These are phyloP conservation scores for Pterostichus niger DNA, from an alignment of 2,888 invertebrate genomes.

Conservation along the genomic window DNA sequence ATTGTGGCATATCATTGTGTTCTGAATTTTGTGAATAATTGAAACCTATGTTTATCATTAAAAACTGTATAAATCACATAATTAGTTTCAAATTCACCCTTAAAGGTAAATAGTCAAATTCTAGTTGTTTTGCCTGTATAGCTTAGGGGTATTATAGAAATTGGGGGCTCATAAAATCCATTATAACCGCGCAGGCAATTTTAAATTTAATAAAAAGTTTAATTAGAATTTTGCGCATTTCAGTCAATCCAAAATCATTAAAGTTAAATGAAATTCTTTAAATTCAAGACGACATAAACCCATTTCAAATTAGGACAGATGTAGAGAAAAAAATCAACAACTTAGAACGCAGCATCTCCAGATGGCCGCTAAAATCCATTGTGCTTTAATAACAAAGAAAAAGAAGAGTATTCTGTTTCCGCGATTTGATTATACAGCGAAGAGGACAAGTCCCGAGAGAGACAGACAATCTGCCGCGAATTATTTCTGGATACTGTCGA, in stretches of 20 bases:
- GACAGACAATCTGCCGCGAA: constrained; percentile 45
- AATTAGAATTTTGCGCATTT: not conserved
- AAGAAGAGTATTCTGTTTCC: constrained; percentile 47
- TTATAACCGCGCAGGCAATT: no score
- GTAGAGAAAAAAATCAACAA: constrained; percentile 39
- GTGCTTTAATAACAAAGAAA: constrained; percentile 55
- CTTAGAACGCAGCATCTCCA: constrained; percentile 18
- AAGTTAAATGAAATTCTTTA: constrained; percentile 35
- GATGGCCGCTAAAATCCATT: constrained; percentile 35
- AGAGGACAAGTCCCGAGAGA: constrained; percentile 29
- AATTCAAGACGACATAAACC: constrained; percentile 22
- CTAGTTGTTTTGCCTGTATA: no score
- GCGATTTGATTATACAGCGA: constrained; percentile 51
- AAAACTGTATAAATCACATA: no score
- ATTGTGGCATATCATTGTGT: no score
- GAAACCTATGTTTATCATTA: no score
- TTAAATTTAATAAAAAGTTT: not conserved
- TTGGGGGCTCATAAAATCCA: no score
- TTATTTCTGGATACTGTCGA: constrained; percentile 56
- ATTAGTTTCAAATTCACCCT: no score
- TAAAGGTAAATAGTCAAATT: no score
- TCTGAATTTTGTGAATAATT: no score
- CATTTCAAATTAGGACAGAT: constrained; percentile 40
- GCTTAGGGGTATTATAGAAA: no score
- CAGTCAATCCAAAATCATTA: constrained; percentile 26